These are phyloP conservation scores for Sycobia sp. DNA, from an alignment of 1,140 invertebrate species.

Conservation along the genomic window DNA sequence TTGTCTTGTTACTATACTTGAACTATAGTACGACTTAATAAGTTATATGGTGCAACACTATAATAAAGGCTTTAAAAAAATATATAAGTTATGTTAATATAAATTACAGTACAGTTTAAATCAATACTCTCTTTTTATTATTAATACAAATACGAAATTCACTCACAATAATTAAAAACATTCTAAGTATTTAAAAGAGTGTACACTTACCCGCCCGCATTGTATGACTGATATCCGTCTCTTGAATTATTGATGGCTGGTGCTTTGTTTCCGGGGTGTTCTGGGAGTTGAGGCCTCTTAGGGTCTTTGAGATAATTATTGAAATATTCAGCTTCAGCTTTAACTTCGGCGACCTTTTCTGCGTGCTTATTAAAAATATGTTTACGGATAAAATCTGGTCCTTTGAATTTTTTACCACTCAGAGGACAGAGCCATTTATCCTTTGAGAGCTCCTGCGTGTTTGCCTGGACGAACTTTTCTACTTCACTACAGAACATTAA, in stretches of 20 bases:
- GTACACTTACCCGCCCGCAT: slow-evolving; percentile 57
- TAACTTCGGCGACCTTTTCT: slow-evolving; percentile 96
- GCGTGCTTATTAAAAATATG: slow-evolving; percentile 98
- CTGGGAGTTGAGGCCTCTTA: slow-evolving; percentile 91
- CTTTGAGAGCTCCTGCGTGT: slow-evolving; percentile 93
- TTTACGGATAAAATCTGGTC: slow-evolving; percentile 97
- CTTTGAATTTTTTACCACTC: slow-evolving; percentile 99
- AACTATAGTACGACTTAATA: too few species aligned
- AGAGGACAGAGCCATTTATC: slow-evolving; percentile 99
- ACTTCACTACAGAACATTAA: slow-evolving; percentile 68
- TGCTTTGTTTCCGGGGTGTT: slow-evolving; percentile 75
- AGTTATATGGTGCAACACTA: too few species aligned
- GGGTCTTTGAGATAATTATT: slow-evolving; percentile 97
- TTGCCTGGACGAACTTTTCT: slow-evolving; percentile 92
- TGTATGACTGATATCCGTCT: slow-evolving; percentile 59
- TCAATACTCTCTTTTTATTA: too few species aligned
- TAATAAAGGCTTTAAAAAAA: too few species aligned
- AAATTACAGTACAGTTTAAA: too few species aligned
- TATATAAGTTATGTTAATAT: too few species aligned
- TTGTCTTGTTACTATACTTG: too few species aligned
- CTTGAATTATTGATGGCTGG: slow-evolving; percentile 53
- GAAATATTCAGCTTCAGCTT: slow-evolving; percentile 95
- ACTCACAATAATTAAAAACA: too few species aligned
- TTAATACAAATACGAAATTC: too few species aligned
- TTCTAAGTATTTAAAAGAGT: too few species aligned